A percentile compares a stretch with the other conserved stretches of the same genome.
phyloP scores from a whole-genome alignment of 2,113 vertebrate species.

The Mastomys coucha region DNA sequence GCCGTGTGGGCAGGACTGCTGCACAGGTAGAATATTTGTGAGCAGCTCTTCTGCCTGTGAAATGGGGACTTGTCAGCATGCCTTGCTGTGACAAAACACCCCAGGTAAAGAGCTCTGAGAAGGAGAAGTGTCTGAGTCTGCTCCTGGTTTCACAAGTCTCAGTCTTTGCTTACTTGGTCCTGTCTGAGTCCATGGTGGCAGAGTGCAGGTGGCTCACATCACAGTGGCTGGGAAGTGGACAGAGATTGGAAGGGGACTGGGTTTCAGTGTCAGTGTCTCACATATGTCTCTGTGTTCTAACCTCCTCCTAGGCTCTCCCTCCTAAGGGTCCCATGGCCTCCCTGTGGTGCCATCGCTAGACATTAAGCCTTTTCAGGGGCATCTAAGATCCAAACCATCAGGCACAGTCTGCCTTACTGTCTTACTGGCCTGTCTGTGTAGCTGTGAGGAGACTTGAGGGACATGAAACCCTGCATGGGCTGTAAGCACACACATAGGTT shows the following conservation, averaged over 20 bases:
- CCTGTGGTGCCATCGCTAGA: not conserved
- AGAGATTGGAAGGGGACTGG: not conserved
- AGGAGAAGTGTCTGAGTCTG: not conserved
- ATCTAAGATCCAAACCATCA: not conserved
- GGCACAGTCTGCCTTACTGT: not conserved
- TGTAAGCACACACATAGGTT: not conserved
- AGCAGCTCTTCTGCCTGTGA: not conserved
- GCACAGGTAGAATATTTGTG: not conserved
- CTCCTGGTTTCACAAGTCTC: not conserved
- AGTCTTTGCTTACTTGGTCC: not conserved
- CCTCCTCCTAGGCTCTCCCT: not conserved
- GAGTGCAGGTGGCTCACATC: not conserved
- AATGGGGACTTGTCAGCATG: not conserved
- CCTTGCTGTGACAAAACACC: not conserved
- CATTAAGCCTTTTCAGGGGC: not conserved
- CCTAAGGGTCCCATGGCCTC: not conserved
- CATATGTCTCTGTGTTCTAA: not conserved
- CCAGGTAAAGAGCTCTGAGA: not conserved
- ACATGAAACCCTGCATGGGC: not conserved
- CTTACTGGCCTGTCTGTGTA: not conserved
- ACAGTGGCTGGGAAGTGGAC: not conserved
- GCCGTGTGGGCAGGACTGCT: not conserved
- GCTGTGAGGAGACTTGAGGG: not conserved
- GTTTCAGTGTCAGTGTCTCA: not conserved
- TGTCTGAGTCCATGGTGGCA: not conserved